Evolutionary conservation across 2,113 vertebrate species (phyloP).

Genomic region (Cololabis saira): DNA sequence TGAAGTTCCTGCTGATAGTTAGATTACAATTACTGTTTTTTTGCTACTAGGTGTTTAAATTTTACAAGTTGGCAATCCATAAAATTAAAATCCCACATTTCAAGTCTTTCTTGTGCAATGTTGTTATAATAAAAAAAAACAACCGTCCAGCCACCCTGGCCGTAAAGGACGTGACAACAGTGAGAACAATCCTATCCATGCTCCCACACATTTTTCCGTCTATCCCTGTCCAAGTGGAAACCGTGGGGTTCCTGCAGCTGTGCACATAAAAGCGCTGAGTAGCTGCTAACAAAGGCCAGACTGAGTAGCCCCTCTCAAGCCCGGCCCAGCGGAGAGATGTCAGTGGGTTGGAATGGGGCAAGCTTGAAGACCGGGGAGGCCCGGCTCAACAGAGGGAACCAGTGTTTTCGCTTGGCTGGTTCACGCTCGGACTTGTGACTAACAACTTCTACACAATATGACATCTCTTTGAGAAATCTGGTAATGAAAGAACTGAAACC

Average conservation of each 20-base stretch:
- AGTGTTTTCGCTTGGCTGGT: too few species aligned
- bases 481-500: background rate
- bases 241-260: constrained; percentile 61
- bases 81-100: too few species aligned
- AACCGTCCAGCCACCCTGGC: background rate
- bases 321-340: constrained; percentile 49
- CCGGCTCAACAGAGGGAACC: background rate
- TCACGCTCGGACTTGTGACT: too few species aligned
- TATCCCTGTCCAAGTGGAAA: constrained; percentile 27
- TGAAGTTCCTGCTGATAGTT: too few species aligned
- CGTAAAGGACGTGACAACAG: constrained; percentile 29
- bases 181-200: constrained; percentile 33
- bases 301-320: constrained; percentile 53
- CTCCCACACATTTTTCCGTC: constrained; percentile 63
- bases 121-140: too few species aligned
- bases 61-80: too few species aligned
- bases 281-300: constrained; percentile 65
- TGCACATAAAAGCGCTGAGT: constrained; percentile 52
- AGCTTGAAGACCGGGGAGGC: constrained; percentile 19
- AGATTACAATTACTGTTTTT: too few species aligned
- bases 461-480: constrained; percentile 4
- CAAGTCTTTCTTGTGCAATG: too few species aligned
- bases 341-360: constrained; percentile 52
- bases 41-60: too few species aligned
- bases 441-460: background rate